phyloP scores from a whole-genome alignment of 2,797 vertebrate species.

The Clarias platycephalus region DNA sequence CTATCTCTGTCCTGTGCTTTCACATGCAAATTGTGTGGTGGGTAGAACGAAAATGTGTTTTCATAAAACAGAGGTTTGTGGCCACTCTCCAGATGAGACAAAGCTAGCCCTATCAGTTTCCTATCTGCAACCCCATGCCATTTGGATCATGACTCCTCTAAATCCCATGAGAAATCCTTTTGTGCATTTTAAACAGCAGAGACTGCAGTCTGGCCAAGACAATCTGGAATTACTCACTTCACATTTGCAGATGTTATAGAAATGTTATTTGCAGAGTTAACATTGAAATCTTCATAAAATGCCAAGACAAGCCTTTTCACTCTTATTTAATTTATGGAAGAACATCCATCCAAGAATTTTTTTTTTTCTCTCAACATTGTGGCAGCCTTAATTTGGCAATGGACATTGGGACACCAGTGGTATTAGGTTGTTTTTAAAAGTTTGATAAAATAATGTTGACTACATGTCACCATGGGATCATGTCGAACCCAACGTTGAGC shows the following conservation, averaged over 20 bases:
- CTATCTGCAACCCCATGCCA: slow-evolving; percentile 44
- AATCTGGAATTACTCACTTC: slow-evolving; percentile 31
- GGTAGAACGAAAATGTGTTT: slow-evolving; percentile 68
- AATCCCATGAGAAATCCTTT: slow-evolving; percentile 40
- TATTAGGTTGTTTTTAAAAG: too few species aligned
- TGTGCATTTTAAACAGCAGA: slow-evolving; percentile 44
- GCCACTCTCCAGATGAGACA: slow-evolving; percentile 54
- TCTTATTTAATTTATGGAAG: slow-evolving; percentile 1
- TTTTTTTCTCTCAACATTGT: too few species aligned
- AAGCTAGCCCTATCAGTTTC: slow-evolving; percentile 44
- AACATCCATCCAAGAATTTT: background rate
- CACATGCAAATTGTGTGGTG: slow-evolving; percentile 76
- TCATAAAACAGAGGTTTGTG: slow-evolving; percentile 75
- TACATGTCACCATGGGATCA: too few species aligned
- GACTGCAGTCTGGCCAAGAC: slow-evolving; percentile 27
- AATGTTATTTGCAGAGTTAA: background rate
- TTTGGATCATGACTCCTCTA: slow-evolving; percentile 51
- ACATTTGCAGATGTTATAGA: slow-evolving; percentile 6
- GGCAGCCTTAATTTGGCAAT: too few species aligned
- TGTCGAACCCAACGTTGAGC: too few species aligned
- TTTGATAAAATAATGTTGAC: too few species aligned
- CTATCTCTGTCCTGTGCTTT: slow-evolving; percentile 74
- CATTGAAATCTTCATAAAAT: background rate
- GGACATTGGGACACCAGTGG: too few species aligned
- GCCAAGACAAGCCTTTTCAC: background rate